Conservation (phyloP, 2,888 invertebrate species). For the Trissonchulus sp. region DNA sequence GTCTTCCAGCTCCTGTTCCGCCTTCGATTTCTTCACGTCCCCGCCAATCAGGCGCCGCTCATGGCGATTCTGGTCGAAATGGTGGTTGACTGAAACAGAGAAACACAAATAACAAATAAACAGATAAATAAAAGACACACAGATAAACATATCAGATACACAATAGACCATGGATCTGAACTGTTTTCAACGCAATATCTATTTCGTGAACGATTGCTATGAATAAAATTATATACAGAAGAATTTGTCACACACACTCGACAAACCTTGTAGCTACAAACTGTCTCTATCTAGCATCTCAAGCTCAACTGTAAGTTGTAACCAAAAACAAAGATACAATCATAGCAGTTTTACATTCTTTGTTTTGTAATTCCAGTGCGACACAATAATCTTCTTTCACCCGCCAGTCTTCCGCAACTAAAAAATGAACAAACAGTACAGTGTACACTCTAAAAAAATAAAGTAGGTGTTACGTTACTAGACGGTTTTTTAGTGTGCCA, state of each 20-base stretch:
- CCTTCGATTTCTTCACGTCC: constrained; percentile 32
- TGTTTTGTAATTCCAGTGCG: constrained; percentile 35
- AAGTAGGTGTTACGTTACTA: neutral
- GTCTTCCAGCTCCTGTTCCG: constrained; percentile 35
- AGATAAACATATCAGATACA: neutral
- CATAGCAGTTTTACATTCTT: constrained; percentile 32
- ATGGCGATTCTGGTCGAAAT: constrained; percentile 36
- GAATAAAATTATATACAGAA: too few species aligned
- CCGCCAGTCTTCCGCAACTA: constrained; percentile 36
- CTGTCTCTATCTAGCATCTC: too few species aligned
- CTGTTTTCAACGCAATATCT: too few species aligned
- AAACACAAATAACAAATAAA: neutral
- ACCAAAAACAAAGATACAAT: neutral
- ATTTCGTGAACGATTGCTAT: too few species aligned
- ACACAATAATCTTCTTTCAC: constrained; percentile 36
- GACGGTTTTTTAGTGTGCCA: neutral
- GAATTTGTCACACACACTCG: too few species aligned
- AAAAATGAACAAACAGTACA: neutral
- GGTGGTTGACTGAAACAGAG: constrained; percentile 30
- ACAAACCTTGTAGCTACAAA: too few species aligned
- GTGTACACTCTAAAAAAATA: neutral
- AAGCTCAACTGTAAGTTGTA: neutral
- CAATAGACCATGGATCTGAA: too few species aligned
- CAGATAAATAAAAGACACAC: neutral
- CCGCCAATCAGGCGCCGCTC: constrained; percentile 29